A percentile compares a stretch with the other conserved stretches of the same genome.
These are phyloP conservation scores for Ectropis crepuscularia DNA, from an alignment of 2,888 invertebrate genomes.

Conservation along the genomic window DNA sequence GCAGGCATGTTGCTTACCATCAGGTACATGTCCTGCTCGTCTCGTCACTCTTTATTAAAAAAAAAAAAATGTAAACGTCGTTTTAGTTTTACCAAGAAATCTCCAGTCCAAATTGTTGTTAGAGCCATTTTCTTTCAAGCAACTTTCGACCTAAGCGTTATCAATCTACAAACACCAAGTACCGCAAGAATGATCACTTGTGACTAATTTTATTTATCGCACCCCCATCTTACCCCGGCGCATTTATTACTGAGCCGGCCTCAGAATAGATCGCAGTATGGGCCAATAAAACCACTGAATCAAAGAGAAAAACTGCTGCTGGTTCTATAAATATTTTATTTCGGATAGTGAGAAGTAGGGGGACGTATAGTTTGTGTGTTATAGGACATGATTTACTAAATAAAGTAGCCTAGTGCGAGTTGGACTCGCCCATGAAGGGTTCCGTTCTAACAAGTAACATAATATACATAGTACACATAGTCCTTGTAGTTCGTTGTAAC, in stretches of 20 bases:
- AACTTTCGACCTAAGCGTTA: neutral
- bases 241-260: slow-evolving; percentile 77
- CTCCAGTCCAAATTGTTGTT: neutral
- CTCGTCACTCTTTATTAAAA: too few relatives aligned
- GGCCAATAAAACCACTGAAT: slow-evolving; percentile 84
- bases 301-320: slow-evolving; percentile 84
- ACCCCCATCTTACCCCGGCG: slow-evolving; percentile 59
- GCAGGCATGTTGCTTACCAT: too few relatives aligned
- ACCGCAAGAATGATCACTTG: slow-evolving; percentile 69
- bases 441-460: too few relatives aligned
- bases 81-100: too few relatives aligned
- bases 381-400: slow-evolving; percentile 22
- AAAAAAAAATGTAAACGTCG: too few relatives aligned
- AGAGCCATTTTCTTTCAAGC: too few relatives aligned
- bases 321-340: slow-evolving; percentile 84
- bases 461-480: too few relatives aligned
- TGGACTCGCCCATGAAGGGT: too few relatives aligned
- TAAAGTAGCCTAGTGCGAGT: too few relatives aligned
- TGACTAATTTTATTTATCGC: slow-evolving; percentile 82
- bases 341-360: slow-evolving; percentile 81
- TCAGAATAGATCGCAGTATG: slow-evolving; percentile 13
- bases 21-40: too few relatives aligned
- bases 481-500: too few relatives aligned
- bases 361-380: slow-evolving; percentile 46
- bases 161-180: slow-evolving; percentile 40